Percentiles rank a stretch among this genome's conserved stretches.
Conservation (phyloP, 2,797 vertebrate genomes). For the Neopelma chrysocephalum region DNA sequence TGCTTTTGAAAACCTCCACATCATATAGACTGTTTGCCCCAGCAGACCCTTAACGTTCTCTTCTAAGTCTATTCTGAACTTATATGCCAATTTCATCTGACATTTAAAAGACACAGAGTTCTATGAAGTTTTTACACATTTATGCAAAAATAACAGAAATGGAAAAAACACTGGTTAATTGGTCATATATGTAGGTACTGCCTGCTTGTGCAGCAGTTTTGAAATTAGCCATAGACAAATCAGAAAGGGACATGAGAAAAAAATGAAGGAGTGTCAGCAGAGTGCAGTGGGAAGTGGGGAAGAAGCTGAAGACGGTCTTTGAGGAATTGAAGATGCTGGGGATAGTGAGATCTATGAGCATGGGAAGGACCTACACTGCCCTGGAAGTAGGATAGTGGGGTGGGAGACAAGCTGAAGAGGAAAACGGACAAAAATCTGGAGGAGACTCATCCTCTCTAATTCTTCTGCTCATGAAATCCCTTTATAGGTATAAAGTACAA, state of each 20-base stretch:
- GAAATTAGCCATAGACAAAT: not conserved
- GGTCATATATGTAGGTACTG: not conserved
- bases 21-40: not conserved
- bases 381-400: no score
- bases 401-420: not conserved
- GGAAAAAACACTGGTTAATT: not conserved
- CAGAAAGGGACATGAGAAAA: not conserved
- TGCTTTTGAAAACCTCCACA: not conserved
- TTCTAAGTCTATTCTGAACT: not conserved
- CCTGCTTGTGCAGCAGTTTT: not conserved
- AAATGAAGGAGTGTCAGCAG: not conserved
- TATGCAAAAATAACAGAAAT: not conserved
- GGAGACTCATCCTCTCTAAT: not conserved
- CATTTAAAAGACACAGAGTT: not conserved
- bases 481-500: not conserved
- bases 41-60: not conserved
- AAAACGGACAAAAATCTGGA: not conserved
- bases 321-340: not conserved
- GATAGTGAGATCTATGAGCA: not conserved
- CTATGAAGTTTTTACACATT: not conserved
- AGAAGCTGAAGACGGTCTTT: not conserved
- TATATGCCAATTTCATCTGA: not conserved
- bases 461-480: not conserved
- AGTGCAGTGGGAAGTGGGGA: not conserved
- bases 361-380: not conserved